Evolutionary conservation across 2,888 invertebrate genomes (phyloP), one percentile per base, ranked within the genome.

Genomic region (Rhabditoides inermis): DNA sequence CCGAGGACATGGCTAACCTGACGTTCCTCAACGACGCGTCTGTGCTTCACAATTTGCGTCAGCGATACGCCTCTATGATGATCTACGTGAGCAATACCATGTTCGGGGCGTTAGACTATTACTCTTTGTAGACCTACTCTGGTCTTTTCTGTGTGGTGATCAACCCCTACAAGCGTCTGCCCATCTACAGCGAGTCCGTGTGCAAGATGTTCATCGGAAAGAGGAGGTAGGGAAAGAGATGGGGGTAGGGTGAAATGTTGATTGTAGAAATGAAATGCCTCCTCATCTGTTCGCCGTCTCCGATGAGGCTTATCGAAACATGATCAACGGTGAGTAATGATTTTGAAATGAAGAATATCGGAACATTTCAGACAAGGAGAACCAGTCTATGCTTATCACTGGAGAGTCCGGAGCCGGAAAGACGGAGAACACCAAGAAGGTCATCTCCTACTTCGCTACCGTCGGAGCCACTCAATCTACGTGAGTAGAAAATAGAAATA

Each of bases 381-480:
- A 98, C 85, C 98, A 98, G 85, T 98, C 95, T 83, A 95, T 98
- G 92, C 87, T 98, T 87, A 98, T 98, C 84, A 98, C 98, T 81
- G 91, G 91, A 78, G 91, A 91, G 83, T 90, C 90, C 84, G 95
- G 95, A 84, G 95, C 95, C 82, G 95, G 94, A 83, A 95, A 95
- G 85, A 95, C 95, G 84, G 95, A 95, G 83, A 95, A 95, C 87
- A 95, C 95, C 84, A 95, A 95, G 84, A 95, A 95, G 57, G 68
- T 95, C 85, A 95, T 98, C 84, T 90, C 91, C 81, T 95, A 95
- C 85, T 95, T 95, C 84, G 81, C 82, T 52, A 75, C 76, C 53
- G 80, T 81, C 45, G 94, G 94, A 82, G 90, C 77, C 41, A 65
- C 67, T 28, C 71, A 70, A 49, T 25, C 42, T n/a, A n/a, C n/a